A percentile compares a stretch with the other conserved stretches of the same genome.
Conservation (phyloP, 2,113 vertebrate species). For the Ailuropoda melanoleuca region DNA sequence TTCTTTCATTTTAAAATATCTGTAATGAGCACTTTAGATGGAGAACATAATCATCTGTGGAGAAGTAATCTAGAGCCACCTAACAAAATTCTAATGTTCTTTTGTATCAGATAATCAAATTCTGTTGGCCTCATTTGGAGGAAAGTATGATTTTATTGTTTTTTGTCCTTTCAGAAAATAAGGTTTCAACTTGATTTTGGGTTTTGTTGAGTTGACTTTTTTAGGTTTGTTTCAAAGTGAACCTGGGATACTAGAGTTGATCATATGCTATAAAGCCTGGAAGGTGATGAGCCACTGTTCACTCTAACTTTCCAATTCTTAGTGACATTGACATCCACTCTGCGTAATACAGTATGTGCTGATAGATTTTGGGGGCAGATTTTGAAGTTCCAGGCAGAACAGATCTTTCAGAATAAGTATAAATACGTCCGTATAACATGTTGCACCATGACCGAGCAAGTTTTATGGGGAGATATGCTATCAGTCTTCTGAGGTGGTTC, state of each 20-base stretch:
- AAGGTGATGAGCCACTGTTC: neutral
- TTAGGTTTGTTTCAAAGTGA: neutral
- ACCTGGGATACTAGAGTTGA: neutral
- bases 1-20: neutral
- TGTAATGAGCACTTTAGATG: neutral
- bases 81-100: neutral
- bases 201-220: neutral
- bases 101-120: neutral
- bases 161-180: neutral
- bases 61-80: neutral
- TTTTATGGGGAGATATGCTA: neutral
- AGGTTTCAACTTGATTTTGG: neutral
- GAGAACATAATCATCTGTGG: neutral
- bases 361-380: neutral
- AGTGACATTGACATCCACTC: neutral
- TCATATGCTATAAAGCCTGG: neutral
- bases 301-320: neutral
- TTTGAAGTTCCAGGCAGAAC: neutral
- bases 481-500: neutral
- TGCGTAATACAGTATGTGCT: neutral
- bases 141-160: neutral
- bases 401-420: neutral
- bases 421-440: neutral
- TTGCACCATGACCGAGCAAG: neutral
- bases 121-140: neutral